Percentiles rank a stretch among this genome's conserved stretches.
phyloP scores from a whole-genome alignment of 2,888 invertebrate species.

The Crocallis elinguaria region DNA sequence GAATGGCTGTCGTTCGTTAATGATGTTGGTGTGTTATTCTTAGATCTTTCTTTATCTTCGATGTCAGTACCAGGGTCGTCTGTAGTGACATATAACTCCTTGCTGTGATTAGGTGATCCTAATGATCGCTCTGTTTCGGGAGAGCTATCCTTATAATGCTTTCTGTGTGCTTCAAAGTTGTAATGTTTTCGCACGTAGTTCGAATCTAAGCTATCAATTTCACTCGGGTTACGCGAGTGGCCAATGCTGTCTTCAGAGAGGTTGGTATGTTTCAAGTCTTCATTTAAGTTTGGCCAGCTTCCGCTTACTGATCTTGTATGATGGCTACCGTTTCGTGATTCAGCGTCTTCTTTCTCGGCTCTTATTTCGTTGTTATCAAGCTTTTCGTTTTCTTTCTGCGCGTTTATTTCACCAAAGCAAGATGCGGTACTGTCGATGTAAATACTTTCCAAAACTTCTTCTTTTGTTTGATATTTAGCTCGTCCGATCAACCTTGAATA shows the following conservation, averaged over 20 bases:
- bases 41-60: slow-evolving; percentile 65
- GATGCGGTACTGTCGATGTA: slow-evolving; percentile 82
- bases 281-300: slow-evolving; percentile 79
- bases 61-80: slow-evolving; percentile 71
- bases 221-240: slow-evolving; percentile 80
- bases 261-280: slow-evolving; percentile 72
- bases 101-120: slow-evolving; percentile 62
- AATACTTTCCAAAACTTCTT: slow-evolving; percentile 79
- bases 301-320: slow-evolving; percentile 73
- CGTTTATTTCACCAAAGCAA: slow-evolving; percentile 80
- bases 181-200: slow-evolving; percentile 85
- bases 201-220: slow-evolving; percentile 85
- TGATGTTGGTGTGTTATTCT: slow-evolving; percentile 78
- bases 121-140: slow-evolving; percentile 75
- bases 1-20: slow-evolving; percentile 76
- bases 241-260: slow-evolving; percentile 80
- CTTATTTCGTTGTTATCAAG: slow-evolving; percentile 57
- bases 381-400: slow-evolving; percentile 66
- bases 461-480: slow-evolving; percentile 80
- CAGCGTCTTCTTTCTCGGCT: slow-evolving; percentile 67
- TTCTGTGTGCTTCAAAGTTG: slow-evolving; percentile 77
- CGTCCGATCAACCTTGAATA: slow-evolving; percentile 77
- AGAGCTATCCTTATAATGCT: slow-evolving; percentile 76
- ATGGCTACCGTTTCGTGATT: slow-evolving; percentile 67
- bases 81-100: slow-evolving; percentile 72